Evolutionary conservation across 2,797 vertebrate species (phyloP).

Genomic region (Tinamus major): DNA sequence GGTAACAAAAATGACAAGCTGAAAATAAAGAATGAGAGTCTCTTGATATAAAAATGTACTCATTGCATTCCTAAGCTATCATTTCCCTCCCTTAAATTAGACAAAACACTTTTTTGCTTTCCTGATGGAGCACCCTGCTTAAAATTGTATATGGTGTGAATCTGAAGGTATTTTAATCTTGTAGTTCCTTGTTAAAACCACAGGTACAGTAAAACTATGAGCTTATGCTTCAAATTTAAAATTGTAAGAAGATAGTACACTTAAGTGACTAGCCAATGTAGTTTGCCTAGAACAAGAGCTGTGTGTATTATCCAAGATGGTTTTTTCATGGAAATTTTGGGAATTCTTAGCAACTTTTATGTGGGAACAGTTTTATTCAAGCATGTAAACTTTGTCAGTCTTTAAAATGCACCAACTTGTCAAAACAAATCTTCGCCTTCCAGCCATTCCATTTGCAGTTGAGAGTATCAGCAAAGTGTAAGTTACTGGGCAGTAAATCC

Average conservation of each 20-base stretch:
- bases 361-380: not conserved
- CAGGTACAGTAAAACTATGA: not conserved
- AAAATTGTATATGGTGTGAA: not conserved
- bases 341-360: not conserved
- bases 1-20: not conserved
- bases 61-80: not conserved
- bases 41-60: not conserved
- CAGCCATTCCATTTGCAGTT: not conserved
- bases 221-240: not conserved
- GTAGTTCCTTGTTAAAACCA: slow-evolving; percentile 2
- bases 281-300: slow-evolving; percentile 4
- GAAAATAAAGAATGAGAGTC: not conserved
- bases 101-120: not conserved
- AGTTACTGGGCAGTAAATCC: not conserved
- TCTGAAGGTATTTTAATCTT: not conserved
- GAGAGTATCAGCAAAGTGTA: not conserved
- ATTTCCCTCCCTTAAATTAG: not conserved
- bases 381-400: not conserved
- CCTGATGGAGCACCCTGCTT: not conserved
- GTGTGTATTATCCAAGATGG: fast-evolving
- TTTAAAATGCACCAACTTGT: not conserved
- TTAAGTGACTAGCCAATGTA: not conserved
- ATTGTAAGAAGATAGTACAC: not conserved
- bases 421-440: not conserved
- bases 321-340: not conserved